Conservation (phyloP, 2,797 vertebrate species). For the Spheniscus humboldti region DNA sequence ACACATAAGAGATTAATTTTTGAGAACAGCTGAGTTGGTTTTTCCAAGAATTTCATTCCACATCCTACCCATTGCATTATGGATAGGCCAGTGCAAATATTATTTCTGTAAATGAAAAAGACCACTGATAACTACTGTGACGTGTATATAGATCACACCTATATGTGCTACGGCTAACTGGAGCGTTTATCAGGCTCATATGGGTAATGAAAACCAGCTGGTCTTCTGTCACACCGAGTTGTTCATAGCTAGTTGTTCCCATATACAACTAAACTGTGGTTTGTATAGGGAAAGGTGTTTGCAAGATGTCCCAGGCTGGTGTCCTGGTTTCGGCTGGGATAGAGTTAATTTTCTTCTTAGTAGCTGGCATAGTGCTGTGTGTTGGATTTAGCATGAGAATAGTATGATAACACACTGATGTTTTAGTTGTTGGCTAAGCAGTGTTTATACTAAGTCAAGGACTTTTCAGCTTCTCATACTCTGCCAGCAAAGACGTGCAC, state of each 20-base stretch:
- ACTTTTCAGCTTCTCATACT: too few species aligned
- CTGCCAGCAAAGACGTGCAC: too few species aligned
- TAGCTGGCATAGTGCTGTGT: too few species aligned
- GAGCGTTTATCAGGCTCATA: not conserved
- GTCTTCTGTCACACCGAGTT: not conserved
- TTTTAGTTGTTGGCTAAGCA: too few species aligned
- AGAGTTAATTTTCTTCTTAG: too few species aligned
- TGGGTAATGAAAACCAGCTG: slow-evolving; percentile 41
- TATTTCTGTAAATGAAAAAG: slow-evolving; percentile 50
- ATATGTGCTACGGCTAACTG: slow-evolving; percentile 18
- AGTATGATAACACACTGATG: too few species aligned
- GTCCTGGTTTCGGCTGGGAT: too few species aligned
- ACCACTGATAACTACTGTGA: slow-evolving; percentile 12
- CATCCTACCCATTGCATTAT: not conserved
- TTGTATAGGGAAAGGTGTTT: not conserved
- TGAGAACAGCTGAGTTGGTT: not conserved
- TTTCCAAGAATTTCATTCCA: slow-evolving; percentile 25
- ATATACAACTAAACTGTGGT: not conserved
- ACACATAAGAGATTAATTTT: not conserved
- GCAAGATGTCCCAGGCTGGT: not conserved
- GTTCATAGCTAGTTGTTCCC: not conserved
- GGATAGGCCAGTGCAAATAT: slow-evolving; percentile 6
- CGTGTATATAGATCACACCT: not conserved
- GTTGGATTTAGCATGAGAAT: too few species aligned
- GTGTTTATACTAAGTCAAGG: too few species aligned